Evolutionary conservation across 2,113 vertebrate species (phyloP), one percentile per base, ranked within the genome.

Genomic region (Dasyornis broadbenti): DNA sequence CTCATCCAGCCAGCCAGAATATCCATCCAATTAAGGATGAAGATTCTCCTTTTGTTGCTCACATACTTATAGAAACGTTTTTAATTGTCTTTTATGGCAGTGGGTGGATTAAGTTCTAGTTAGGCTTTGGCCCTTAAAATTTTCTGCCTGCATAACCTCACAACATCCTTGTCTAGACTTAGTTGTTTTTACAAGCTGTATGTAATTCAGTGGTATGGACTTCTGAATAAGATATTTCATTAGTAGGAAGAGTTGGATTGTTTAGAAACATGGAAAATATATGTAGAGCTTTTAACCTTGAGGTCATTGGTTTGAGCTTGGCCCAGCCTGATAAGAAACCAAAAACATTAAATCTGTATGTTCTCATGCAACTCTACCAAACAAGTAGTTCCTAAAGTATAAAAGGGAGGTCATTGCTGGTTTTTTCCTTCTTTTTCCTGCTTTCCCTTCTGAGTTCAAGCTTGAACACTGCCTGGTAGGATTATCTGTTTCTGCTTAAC

Each of bases 351-450:
- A 54, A 35, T 70, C 68, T 60, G 60, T 83, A 52, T 40, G 27
- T 95, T 94, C 91, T 96, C 89, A 93, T 92, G 64, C 79, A 90
- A 89, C 24, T 37, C 86, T 92, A 94, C 68, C 80, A 94, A 96
- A 90, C 86, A 95, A 93, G 35, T 53, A 70, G 94, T 95, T 97
- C 92, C 90, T 92, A 78, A 86, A 90, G 23, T 59, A 54, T 93
- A 70, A 90, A 53, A 64, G 10, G 61, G 73, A 94, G 73, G 65
- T 89, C 39, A 92, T 16, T 75, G 54, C 39, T 86, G 71, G 18
- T 44, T 61, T 93, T 71, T 89, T 31, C 47, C 52, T 42, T 63
- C 33, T 92, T 90, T 94, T 85, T 95, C 63, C 63, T 88, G 57
- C 45, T 80, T 90, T 94, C 6, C 8, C 9, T 80, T 93, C 82